Evolutionary conservation across 2,888 invertebrate species (phyloP), one percentile per base, ranked within the genome.

Genomic region (Bembecia ichneumoniformis): DNA sequence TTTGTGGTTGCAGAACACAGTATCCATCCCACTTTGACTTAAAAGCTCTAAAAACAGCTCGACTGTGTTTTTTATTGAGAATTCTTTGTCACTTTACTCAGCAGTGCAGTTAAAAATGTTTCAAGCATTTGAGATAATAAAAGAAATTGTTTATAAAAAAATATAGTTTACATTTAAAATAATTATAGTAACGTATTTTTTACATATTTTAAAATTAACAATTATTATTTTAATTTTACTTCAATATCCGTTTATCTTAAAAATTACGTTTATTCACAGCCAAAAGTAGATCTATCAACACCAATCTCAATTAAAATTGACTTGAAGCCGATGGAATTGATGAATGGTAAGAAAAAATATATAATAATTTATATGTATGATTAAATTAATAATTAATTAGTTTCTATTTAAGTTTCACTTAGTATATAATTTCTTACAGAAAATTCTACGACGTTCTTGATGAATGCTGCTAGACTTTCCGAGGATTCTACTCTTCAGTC

Each of bases 271-370:
- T 17, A 15, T 15, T 47, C 35, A 47, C 74, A 86, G 84, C 69
- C 71, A 1, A 71, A 71, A 34, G 77, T 80, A 1, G 82, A 86
- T 54, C 64, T 84, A 16, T 76, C 81, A 3, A 78, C 71, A 46
- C 86, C 86, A 17, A 81, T 86, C 51, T 56, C 65, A 14, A 60
- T 86, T 45, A 66, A 63, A 35, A 74, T 81, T 51, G 63, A 70
- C 46, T 55, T 83, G 40, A 60, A 70, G 48, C 67, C 69, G 3
- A 58, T 62, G 4, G 68, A 71, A 46, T 14, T 60, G 3, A 60
- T 68, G 53, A 60, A 64, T 62, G 72, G 81, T 82, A 64, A 62
- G 57, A 49, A 28, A 9, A 9, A 28, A 28, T 17, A 17, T 17
- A 28, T 2, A 28, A 40, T 40, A n/a, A 40, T 10, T 40, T 13